These are phyloP conservation scores for Laticauda laticaudata DNA, from an alignment of 2,113 vertebrate genomes.

Conservation along the genomic window DNA sequence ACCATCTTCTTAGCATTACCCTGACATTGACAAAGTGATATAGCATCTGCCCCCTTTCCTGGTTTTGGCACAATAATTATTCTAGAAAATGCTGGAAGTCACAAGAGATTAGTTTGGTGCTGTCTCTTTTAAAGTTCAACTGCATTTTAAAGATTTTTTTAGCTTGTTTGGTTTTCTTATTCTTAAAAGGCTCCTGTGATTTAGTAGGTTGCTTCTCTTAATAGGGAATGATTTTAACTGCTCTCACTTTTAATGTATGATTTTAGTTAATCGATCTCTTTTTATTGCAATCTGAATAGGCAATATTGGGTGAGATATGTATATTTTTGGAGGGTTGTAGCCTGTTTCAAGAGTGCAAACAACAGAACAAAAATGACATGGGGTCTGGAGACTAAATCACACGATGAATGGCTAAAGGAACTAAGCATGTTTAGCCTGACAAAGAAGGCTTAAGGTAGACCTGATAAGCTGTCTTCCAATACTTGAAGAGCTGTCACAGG, in stretches of 20 bases:
- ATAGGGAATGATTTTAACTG: neutral
- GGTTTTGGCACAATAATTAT: neutral
- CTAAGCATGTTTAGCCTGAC: neutral
- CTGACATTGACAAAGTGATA: neutral
- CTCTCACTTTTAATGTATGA: neutral
- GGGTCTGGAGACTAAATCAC: neutral
- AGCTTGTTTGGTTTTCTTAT: neutral
- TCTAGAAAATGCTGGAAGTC: neutral
- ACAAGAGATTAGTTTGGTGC: neutral
- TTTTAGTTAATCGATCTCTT: neutral
- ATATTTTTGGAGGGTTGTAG: neutral
- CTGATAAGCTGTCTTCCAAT: neutral
- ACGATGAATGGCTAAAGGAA: neutral
- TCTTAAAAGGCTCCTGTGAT: neutral
- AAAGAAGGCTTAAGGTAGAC: neutral
- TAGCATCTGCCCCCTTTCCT: neutral
- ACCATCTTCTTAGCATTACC: neutral
- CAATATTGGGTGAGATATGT: neutral
- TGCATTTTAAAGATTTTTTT: neutral
- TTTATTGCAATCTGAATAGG: neutral
- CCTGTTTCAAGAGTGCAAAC: neutral
- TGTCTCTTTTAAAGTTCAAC: neutral
- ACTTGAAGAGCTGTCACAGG: neutral
- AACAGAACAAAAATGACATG: neutral
- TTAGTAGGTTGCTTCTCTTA: neutral